Conservation (phyloP, 2,113 vertebrate genomes). For the Plecturocebus donacophilus region DNA sequence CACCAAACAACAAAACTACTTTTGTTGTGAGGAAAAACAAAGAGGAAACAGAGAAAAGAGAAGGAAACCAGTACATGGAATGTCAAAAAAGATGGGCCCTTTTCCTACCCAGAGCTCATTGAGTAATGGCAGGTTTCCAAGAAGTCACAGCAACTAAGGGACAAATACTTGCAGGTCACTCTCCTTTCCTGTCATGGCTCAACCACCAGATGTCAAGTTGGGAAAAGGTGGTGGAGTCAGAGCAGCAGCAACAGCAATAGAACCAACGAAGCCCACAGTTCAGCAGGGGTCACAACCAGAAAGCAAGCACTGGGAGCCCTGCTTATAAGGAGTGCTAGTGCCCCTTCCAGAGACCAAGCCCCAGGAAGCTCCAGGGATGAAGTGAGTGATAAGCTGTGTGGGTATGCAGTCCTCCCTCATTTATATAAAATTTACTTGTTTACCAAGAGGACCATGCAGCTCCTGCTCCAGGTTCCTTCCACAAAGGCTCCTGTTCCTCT, state of each 20-base stretch:
- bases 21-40: slow-evolving; percentile 41
- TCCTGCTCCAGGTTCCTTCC: not conserved
- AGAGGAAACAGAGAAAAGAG: slow-evolving; percentile 3
- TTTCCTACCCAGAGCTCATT: not conserved
- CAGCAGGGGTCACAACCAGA: not conserved
- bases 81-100: not conserved
- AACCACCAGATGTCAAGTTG: not conserved
- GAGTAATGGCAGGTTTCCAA: not conserved
- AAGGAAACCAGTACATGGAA: not conserved
- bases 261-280: not conserved
- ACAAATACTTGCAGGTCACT: not conserved
- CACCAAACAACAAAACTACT: slow-evolving; percentile 19
- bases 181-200: not conserved
- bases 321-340: not conserved
- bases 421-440: no score
- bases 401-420: not conserved
- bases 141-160: not conserved
- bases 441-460: not conserved
- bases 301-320: not conserved
- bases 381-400: not conserved
- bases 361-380: not conserved
- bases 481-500: not conserved
- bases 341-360: not conserved
- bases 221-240: not conserved
- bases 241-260: not conserved